phyloP scores from a whole-genome alignment of 1,140 invertebrate genomes.

The Lutraria rhynchaena region DNA sequence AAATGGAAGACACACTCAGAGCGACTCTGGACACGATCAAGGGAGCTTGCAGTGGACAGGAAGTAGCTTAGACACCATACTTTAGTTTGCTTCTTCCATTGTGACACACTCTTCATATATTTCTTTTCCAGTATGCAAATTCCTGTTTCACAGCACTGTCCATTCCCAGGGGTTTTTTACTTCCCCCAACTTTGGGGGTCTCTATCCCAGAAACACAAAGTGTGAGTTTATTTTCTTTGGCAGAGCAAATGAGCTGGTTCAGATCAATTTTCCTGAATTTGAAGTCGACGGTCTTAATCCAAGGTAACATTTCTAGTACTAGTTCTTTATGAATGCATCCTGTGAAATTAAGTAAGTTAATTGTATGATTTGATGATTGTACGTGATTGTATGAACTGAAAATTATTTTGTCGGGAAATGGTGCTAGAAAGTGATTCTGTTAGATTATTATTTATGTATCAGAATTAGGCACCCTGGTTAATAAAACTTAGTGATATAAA shows the following conservation, averaged over 20 bases:
- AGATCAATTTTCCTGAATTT: conserved; percentile 80
- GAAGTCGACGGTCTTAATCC: conserved; percentile 74
- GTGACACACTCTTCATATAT: conserved; percentile 47
- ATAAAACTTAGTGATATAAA: no score
- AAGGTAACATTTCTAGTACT: conserved; percentile 59
- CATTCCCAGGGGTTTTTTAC: conserved; percentile 91
- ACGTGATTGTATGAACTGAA: no score
- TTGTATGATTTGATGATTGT: no score
- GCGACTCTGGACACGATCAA: conserved; percentile 7
- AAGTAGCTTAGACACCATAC: conserved; percentile 1
- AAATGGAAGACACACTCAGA: neutral
- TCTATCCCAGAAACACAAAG: conserved; percentile 94
- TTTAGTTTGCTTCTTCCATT: conserved; percentile 16
- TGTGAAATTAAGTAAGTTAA: no score
- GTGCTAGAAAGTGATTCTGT: no score
- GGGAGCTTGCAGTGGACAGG: conserved; percentile 19
- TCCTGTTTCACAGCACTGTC: conserved; percentile 87
- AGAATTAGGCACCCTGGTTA: no score
- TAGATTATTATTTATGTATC: no score
- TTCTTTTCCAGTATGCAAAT: conserved; percentile 82
- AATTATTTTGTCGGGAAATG: no score
- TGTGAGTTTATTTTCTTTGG: conserved; percentile 98
- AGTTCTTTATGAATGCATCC: no score
- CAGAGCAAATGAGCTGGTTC: conserved; percentile 89
- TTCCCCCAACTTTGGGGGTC: conserved; percentile 96